Conservation (phyloP, 1,140 invertebrate species). For the Brachionus paranguensis region DNA sequence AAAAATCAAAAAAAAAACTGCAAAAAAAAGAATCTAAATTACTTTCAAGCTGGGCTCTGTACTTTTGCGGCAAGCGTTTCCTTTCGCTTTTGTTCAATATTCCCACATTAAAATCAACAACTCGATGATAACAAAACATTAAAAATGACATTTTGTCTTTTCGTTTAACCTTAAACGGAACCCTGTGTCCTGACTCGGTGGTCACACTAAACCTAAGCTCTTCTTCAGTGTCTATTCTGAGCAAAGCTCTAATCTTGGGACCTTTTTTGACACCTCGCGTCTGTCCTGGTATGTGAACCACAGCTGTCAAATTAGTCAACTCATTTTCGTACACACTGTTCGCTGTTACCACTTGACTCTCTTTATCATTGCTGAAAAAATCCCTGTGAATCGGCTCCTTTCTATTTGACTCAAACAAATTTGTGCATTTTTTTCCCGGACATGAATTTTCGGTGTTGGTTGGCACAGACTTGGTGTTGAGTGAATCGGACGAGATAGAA, state of each 20-base stretch:
- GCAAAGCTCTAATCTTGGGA: neutral
- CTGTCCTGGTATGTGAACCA: neutral
- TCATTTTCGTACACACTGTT: neutral
- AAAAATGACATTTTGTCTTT: neutral
- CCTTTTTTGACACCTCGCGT: neutral
- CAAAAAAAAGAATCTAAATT: neutral
- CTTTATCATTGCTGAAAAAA: neutral
- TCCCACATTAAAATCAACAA: slow-evolving; percentile 27
- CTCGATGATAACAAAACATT: neutral
- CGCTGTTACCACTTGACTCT: neutral
- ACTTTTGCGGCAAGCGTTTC: neutral
- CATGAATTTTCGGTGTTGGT: neutral
- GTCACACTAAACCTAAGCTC: neutral
- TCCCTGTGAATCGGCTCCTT: neutral
- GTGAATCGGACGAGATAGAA: neutral
- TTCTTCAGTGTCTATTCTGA: neutral
- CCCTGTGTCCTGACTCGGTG: neutral
- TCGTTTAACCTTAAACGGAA: neutral
- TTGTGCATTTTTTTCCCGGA: neutral
- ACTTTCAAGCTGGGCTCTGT: neutral
- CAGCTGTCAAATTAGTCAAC: neutral
- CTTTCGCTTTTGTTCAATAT: neutral
- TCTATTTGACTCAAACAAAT: neutral
- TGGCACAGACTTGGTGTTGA: neutral
- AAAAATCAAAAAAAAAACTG: neutral